Percentiles rank a stretch among this genome's conserved stretches.
phyloP scores from a whole-genome alignment of 1,140 invertebrate genomes.

The Brachionus paranguensis region DNA sequence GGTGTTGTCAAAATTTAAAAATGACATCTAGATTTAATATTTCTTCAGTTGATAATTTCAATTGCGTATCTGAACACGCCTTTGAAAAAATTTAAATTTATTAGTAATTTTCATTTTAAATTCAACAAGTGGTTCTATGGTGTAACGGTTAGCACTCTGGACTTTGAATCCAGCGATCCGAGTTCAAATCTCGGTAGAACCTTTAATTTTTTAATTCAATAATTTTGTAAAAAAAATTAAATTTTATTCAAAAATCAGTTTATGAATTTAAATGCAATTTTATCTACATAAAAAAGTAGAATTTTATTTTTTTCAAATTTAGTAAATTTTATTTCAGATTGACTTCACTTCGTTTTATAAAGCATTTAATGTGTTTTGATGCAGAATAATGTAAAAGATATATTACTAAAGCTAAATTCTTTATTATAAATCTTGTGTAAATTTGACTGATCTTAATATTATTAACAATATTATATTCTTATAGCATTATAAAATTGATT shows the following conservation, averaged over 20 bases:
- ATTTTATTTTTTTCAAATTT: too few species aligned
- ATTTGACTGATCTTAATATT: too few species aligned
- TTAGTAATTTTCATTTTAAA: neutral
- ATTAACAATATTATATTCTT: too few species aligned
- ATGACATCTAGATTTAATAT: neutral
- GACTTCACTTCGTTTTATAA: too few species aligned
- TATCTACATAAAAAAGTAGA: too few species aligned
- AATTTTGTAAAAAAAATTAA: too few species aligned
- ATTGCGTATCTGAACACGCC: neutral
- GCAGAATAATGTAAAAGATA: too few species aligned
- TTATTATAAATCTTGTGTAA: too few species aligned
- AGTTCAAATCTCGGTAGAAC: conserved; percentile 36
- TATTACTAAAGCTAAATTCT: too few species aligned
- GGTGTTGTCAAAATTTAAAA: neutral
- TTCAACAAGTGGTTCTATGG: neutral
- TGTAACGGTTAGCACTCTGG: conserved; percentile 36
- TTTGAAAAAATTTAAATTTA: neutral
- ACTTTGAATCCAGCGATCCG: conserved; percentile 36
- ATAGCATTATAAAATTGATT: too few species aligned
- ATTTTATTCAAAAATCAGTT: neutral
- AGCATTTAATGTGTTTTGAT: too few species aligned
- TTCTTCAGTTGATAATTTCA: neutral
- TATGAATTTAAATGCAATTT: neutral
- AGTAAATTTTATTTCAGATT: too few species aligned
- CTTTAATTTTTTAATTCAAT: neutral